These are phyloP conservation scores for Solenodon paradoxus DNA, from an alignment of 2,113 vertebrate species.

Conservation along the genomic window DNA sequence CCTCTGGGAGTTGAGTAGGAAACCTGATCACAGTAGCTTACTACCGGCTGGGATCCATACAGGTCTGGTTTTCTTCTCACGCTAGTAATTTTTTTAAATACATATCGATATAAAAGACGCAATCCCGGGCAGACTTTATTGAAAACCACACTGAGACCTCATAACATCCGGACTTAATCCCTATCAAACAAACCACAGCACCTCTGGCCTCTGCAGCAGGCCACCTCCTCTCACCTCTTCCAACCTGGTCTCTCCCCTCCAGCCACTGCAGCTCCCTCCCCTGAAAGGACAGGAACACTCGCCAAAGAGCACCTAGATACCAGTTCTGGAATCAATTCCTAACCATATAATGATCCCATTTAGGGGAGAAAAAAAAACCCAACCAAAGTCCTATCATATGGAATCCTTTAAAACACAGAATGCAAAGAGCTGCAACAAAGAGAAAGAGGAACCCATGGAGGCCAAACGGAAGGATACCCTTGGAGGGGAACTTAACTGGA, in stretches of 20 bases:
- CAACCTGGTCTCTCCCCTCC: slow-evolving; percentile 43
- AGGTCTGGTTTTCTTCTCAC: slow-evolving; percentile 79
- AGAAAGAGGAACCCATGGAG: not conserved
- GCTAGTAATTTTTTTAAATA: slow-evolving; percentile 79
- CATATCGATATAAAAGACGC: slow-evolving; percentile 76
- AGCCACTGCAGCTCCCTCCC: not conserved
- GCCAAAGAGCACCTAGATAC: slow-evolving; percentile 52
- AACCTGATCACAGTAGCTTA: slow-evolving; percentile 94
- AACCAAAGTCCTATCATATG: slow-evolving; percentile 60
- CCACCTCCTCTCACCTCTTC: slow-evolving; percentile 56
- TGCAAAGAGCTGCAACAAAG: slow-evolving; percentile 49
- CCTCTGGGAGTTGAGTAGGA: slow-evolving; percentile 92
- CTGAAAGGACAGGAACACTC: not conserved
- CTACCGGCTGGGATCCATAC: slow-evolving; percentile 84
- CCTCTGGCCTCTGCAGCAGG: slow-evolving; percentile 52
- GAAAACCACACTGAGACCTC: slow-evolving; percentile 77
- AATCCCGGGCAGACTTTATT: slow-evolving; percentile 79
- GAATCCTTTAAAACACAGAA: slow-evolving; percentile 68
- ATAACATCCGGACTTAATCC: slow-evolving; percentile 79
- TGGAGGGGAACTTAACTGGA: not conserved
- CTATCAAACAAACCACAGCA: slow-evolving; percentile 72
- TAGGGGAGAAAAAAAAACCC: not conserved
- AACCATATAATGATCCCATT: slow-evolving; percentile 63
- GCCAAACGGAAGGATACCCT: not conserved
- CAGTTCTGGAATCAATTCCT: slow-evolving; percentile 69